phyloP scores from a whole-genome alignment of 2,113 vertebrate species.

The Promerops cafer region DNA sequence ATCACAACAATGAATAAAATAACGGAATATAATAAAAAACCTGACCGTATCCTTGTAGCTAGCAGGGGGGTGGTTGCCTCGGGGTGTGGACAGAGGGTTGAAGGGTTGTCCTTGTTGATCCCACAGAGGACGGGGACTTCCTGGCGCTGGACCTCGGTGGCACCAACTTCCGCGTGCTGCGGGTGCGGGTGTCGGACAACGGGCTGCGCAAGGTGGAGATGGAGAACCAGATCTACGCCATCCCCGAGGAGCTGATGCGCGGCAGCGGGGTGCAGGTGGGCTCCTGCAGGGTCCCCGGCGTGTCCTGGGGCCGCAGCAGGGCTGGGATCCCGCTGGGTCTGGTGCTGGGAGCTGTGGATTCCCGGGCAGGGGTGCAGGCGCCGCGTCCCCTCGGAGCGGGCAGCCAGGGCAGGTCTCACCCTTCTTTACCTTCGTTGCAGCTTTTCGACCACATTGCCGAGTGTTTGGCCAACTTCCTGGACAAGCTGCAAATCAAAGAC shows the following conservation, averaged over 20 bases:
- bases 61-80: not conserved
- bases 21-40: accelerated
- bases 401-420: not conserved
- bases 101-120: not conserved
- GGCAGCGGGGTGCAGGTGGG: constrained; percentile 85
- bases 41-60: accelerated
- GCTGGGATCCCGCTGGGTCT: no score
- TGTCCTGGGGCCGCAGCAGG: not conserved
- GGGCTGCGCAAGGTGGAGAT: constrained; percentile 91
- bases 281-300: accelerated
- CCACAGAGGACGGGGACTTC: constrained; percentile 89
- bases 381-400: accelerated
- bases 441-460: constrained; percentile 95
- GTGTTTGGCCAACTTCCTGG: constrained; percentile 90
- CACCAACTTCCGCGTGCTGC: constrained; percentile 88
- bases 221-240: constrained; percentile 91
- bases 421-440: constrained; percentile 43
- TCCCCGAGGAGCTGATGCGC: constrained; percentile 89
- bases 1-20: accelerated
- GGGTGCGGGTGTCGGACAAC: constrained; percentile 84
- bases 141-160: constrained; percentile 91
- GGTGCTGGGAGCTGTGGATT: not conserved
- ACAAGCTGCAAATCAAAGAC: constrained; percentile 89
- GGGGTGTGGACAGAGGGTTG: not conserved
- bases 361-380: not conserved